phyloP scores from a whole-genome alignment of 1,140 invertebrate genomes.

The Arctopsyche grandis region DNA sequence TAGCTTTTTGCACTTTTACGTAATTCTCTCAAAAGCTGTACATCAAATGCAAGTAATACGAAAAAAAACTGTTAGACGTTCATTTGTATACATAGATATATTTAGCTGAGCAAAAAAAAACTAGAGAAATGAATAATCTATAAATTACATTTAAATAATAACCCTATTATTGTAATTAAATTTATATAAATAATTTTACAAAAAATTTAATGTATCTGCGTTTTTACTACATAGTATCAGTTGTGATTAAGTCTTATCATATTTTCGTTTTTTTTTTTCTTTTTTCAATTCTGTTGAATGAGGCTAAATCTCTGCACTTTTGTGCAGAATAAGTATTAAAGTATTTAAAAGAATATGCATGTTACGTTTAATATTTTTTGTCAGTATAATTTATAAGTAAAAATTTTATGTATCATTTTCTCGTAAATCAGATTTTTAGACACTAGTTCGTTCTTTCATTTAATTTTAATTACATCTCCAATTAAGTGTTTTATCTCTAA shows the following conservation, averaged over 20 bases:
- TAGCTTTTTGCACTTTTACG: neutral
- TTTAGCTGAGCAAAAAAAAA: constrained; percentile 1
- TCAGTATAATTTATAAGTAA: neutral
- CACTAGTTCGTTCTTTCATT: neutral
- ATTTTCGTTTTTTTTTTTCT: neutral
- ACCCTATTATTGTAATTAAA: neutral
- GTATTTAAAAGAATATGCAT: constrained; percentile 11
- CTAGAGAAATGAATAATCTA: neutral
- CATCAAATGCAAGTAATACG: constrained; percentile 5
- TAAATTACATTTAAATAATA: neutral
- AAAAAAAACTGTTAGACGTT: neutral
- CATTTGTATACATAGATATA: neutral
- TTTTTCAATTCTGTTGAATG: neutral
- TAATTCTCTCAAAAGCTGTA: neutral
- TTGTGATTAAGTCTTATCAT: neutral
- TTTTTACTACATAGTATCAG: constrained; percentile 3
- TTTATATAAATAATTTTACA: constrained; percentile 9
- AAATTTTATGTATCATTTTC: constrained; percentile 11
- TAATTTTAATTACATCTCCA: neutral
- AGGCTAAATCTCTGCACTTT: neutral
- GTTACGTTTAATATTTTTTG: constrained; percentile 30
- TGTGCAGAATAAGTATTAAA: constrained; percentile 24
- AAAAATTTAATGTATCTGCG: neutral
- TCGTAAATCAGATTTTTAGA: neutral
- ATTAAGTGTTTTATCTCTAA: neutral